Evolutionary conservation across 2,888 invertebrate species (phyloP).

Genomic region (Leptinotarsa haldemani): DNA sequence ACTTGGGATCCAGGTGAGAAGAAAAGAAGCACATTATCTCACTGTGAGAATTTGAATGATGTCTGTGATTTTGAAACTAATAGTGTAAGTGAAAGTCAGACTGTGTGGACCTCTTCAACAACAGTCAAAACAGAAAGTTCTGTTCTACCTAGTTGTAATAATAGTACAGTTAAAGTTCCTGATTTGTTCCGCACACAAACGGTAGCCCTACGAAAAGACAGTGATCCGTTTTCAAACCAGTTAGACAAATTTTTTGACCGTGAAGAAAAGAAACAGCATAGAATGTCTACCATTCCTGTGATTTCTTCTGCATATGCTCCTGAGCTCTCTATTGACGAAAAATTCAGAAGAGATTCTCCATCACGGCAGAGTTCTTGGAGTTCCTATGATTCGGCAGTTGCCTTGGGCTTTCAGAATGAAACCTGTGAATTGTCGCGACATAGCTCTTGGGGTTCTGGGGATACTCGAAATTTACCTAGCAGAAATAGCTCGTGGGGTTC

Average conservation of each 20-base stretch:
- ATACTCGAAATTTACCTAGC: constrained; percentile 74
- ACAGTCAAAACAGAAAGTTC: constrained; percentile 56
- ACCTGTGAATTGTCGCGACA: constrained; percentile 78
- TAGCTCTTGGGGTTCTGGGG: constrained; percentile 86
- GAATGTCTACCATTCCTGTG: constrained; percentile 61
- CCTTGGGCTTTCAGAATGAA: constrained; percentile 69
- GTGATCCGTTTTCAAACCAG: constrained; percentile 78
- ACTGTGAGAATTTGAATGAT: constrained; percentile 58
- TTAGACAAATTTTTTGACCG: constrained; percentile 79
- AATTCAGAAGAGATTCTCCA: constrained; percentile 67
- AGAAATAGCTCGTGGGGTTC: constrained; percentile 80
- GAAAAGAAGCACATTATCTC: constrained; percentile 40
- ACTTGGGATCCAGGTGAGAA: constrained; percentile 78
- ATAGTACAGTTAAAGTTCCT: constrained; percentile 59
- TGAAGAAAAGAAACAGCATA: constrained; percentile 69
- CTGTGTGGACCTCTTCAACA: constrained; percentile 67
- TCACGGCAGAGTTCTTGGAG: constrained; percentile 83
- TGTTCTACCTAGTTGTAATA: constrained; percentile 56
- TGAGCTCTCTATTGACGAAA: constrained; percentile 52
- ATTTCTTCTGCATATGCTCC: constrained; percentile 58
- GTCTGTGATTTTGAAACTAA: constrained; percentile 63
- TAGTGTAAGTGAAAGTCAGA: constrained; percentile 61
- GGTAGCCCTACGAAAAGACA: constrained; percentile 62
- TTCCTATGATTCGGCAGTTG: constrained; percentile 82
- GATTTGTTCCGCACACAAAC: constrained; percentile 40